Conservation (phyloP, 2,888 invertebrate genomes). For the Copidosoma aretas region DNA sequence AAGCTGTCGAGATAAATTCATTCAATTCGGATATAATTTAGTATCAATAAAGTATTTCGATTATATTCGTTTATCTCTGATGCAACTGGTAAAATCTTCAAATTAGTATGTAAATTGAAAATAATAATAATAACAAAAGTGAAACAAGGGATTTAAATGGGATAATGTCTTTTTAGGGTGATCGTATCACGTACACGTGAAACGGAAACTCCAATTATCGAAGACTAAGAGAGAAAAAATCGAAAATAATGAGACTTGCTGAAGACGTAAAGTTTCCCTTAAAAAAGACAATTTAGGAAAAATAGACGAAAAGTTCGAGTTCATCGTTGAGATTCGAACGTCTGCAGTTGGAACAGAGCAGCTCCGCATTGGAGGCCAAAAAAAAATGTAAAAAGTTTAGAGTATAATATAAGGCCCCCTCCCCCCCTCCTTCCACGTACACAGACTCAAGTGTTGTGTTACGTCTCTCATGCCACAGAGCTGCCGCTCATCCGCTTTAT, state of each 20-base stretch:
- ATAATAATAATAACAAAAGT: conserved; percentile 7
- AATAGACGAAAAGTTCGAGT: too few relatives aligned
- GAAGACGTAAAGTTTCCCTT: conserved; percentile 27
- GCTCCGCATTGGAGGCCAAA: too few relatives aligned
- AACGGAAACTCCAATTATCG: conserved; percentile 34
- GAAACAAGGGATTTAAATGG: conserved; percentile 33
- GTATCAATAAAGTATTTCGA: background rate
- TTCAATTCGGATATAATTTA: background rate
- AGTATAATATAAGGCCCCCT: too few relatives aligned
- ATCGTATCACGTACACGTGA: conserved; percentile 41
- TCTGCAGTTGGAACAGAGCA: too few relatives aligned
- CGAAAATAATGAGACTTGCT: conserved; percentile 27
- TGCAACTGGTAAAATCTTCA: conserved; percentile 30
- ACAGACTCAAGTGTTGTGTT: too few relatives aligned
- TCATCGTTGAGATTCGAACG: too few relatives aligned
- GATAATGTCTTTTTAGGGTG: conserved; percentile 42
- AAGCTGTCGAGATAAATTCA: too few relatives aligned
- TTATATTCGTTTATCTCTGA: conserved; percentile 30
- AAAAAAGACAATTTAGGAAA: background rate
- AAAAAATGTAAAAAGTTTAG: too few relatives aligned
- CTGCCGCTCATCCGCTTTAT: too few relatives aligned
- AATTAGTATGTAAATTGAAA: conserved; percentile 4
- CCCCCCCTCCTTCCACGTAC: too few relatives aligned
- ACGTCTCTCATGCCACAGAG: too few relatives aligned
- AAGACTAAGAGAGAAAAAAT: conserved; percentile 32